Base-by-base conservation (phyloP, 2,113 vertebrate genomes). In the Nibea coibor region DNA sequence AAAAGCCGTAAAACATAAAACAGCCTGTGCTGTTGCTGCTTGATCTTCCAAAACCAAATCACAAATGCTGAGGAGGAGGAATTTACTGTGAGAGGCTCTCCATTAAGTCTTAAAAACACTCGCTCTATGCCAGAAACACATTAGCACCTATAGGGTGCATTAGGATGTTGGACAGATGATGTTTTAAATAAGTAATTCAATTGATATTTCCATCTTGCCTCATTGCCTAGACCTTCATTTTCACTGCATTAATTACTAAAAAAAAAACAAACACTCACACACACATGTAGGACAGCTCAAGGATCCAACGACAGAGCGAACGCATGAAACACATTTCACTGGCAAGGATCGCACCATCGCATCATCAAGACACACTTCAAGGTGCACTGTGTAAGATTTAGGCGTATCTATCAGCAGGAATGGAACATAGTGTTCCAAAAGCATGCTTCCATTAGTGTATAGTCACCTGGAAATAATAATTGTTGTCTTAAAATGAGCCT, bases 91-190 rank as follows among this genome's bases (percentile, higher is more conserved):
- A 75, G 24, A 45, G 56, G 24, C 64, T 73, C 43, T 53, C 43
- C 59, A 86, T 65, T 66, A 72, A 62, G 66, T 73, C 74, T 68
- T 78, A 53, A 81, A 74, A 62, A 39, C 54, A 45, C 45, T 63
- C 71, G 35, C 54, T 20, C 65, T 24, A 20, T 75, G 47, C 75
- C 75, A 80, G 54, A 71, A 72, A 75, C 39, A 75, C 53, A 82
- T 79, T 61, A 78, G 47, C 71, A 80, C 83, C 74, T 81, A 77
- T 81, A 47, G 20, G 50, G 42, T 66, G 28, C 26, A 65, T 65
- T 54, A 75, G 70, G 65, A 66, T 65, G 59, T 24, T 42, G 57
- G 47, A 75, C 63, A 66, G 53, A 75, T 69, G 11, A 74, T 70
- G 58, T 70, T 78, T 72, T 78, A 59, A 81, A 78, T 64, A 74